Evolutionary conservation across 92 coral and sea anemone genomes (phyloP).

Genomic region (Epizoanthus fatuus): DNA sequence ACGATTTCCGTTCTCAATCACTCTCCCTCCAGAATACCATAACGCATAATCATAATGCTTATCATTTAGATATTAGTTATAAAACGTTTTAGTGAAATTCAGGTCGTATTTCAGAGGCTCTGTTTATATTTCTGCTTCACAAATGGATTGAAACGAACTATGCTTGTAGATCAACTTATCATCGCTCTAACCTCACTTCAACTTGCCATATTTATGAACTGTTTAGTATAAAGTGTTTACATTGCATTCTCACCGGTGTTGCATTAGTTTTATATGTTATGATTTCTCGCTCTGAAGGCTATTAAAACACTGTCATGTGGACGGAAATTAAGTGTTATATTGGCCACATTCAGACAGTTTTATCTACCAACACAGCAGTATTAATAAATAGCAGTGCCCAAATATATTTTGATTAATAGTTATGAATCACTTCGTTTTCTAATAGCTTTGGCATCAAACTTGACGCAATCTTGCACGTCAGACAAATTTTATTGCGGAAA

Average conservation of each 20-base stretch:
- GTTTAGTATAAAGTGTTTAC: slow-evolving; percentile 1
- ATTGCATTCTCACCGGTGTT: neutral
- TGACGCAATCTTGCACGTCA: slow-evolving; percentile 15
- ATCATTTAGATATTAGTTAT: too few species aligned
- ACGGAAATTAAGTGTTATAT: neutral
- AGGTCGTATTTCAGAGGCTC: too few species aligned
- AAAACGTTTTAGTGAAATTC: too few species aligned
- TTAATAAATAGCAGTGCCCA: neutral
- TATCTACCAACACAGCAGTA: neutral
- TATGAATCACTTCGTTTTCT: neutral
- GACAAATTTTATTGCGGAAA: slow-evolving; percentile 37
- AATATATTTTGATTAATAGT: neutral
- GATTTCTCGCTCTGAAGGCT: neutral
- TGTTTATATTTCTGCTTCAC: too few species aligned
- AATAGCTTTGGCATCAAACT: neutral
- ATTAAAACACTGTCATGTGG: slow-evolving; percentile 14
- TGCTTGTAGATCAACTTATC: too few species aligned
- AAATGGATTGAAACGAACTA: too few species aligned
- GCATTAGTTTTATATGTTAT: neutral
- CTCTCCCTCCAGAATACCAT: too few species aligned
- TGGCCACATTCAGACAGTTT: neutral
- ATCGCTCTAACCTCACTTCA: neutral
- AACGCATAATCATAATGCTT: too few species aligned
- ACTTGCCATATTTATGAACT: neutral
- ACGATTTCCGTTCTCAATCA: too few species aligned